These are phyloP conservation scores for Microhierax caerulescens DNA, from an alignment of 2,797 vertebrate species.

Conservation along the genomic window DNA sequence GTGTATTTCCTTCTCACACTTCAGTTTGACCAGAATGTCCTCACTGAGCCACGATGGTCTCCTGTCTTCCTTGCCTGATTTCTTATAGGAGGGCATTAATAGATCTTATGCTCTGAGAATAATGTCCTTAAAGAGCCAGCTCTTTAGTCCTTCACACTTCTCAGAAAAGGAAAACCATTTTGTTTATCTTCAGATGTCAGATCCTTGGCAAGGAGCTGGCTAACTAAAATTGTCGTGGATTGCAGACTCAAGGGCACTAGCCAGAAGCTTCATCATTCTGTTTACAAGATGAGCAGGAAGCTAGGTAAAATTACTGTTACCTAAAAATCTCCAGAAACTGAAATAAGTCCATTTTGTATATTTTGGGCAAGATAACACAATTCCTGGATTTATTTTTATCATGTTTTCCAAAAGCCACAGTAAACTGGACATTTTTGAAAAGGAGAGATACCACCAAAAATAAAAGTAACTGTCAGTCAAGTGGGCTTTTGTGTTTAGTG, in stretches of 20 bases:
- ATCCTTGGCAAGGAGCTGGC: background rate
- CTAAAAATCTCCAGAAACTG: background rate
- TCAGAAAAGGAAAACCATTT: background rate
- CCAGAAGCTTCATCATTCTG: background rate
- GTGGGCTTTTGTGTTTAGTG: background rate
- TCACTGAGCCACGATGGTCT: background rate
- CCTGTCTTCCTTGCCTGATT: background rate
- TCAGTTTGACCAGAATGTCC: background rate
- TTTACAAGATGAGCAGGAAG: background rate
- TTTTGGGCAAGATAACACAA: background rate
- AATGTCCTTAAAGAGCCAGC: background rate
- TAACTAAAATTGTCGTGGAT: background rate
- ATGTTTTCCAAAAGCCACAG: background rate
- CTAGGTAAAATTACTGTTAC: background rate
- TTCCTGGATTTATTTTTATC: background rate
- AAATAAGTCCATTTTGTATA: background rate
- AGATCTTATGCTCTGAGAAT: background rate
- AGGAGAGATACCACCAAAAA: background rate
- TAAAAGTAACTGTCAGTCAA: background rate
- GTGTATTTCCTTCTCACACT: background rate
- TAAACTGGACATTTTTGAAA: background rate
- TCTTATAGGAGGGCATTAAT: background rate
- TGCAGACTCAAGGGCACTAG: background rate
- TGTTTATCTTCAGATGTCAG: background rate
- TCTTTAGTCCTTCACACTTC: background rate